Conservation (phyloP, 2,113 vertebrate species). For the Scomber colias region DNA sequence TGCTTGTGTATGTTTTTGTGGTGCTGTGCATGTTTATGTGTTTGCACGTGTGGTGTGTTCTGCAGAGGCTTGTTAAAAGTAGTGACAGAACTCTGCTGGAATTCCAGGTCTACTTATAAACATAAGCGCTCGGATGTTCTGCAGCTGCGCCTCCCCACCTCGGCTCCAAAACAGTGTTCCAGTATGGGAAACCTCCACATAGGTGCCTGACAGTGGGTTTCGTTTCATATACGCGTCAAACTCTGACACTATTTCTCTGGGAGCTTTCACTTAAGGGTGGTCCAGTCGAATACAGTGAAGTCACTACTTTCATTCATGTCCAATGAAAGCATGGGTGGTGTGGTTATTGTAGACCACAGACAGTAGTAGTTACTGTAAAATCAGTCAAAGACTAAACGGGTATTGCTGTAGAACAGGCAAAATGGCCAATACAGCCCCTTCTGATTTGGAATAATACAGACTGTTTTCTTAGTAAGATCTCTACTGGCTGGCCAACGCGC, state of each 20-base stretch:
- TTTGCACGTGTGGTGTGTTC: slow-evolving; percentile 1
- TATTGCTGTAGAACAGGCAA: slow-evolving; percentile 46
- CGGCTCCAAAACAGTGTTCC: slow-evolving; percentile 8
- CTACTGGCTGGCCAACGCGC: slow-evolving; percentile 39
- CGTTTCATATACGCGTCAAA: slow-evolving; percentile 32
- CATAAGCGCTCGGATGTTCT: slow-evolving; percentile 31
- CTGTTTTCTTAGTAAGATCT: slow-evolving; percentile 71
- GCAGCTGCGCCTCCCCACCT: slow-evolving; percentile 45
- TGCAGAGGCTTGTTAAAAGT: slow-evolving; percentile 56
- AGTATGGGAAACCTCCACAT: slow-evolving; percentile 30
- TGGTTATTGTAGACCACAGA: slow-evolving; percentile 71
- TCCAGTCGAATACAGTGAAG: slow-evolving; percentile 53
- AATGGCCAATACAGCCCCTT: slow-evolving; percentile 37
- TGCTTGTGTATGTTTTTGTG: background rate
- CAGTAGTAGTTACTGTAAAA: slow-evolving; percentile 69
- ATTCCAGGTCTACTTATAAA: slow-evolving; percentile 52
- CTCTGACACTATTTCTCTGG: slow-evolving; percentile 42
- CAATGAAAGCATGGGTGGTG: slow-evolving; percentile 73
- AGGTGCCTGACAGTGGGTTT: slow-evolving; percentile 23
- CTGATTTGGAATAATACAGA: slow-evolving; percentile 60
- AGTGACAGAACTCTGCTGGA: slow-evolving; percentile 32
- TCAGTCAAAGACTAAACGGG: slow-evolving; percentile 54
- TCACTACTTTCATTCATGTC: slow-evolving; percentile 73
- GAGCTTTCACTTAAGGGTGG: slow-evolving; percentile 63
- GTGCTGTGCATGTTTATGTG: no score